phyloP scores from a whole-genome alignment of 2,797 vertebrate species.

The Lepidocolaptes lacrymiger region DNA sequence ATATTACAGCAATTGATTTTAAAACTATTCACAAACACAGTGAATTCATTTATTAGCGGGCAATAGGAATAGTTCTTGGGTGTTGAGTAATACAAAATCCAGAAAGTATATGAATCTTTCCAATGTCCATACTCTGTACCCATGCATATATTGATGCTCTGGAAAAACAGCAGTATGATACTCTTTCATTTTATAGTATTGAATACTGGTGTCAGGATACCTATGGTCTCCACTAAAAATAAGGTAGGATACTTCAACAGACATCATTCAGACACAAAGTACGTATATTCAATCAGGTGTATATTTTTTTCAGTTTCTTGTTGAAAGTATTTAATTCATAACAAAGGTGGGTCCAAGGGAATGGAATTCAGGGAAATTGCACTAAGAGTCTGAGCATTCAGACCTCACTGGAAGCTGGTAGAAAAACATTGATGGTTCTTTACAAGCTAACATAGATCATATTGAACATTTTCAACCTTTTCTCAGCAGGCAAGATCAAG shows the following conservation, averaged over 20 bases:
- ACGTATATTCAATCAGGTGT: neutral
- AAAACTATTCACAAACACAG: neutral
- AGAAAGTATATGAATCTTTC: neutral
- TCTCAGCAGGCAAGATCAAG: neutral
- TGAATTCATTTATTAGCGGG: neutral
- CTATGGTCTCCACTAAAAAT: neutral
- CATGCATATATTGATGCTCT: neutral
- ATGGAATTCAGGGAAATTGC: neutral
- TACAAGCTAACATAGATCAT: neutral
- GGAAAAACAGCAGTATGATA: neutral
- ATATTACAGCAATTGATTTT: neutral
- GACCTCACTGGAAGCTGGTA: neutral
- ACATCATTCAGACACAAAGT: neutral
- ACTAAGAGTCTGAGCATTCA: neutral
- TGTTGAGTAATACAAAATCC: neutral
- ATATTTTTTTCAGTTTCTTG: neutral
- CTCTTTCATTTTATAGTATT: neutral
- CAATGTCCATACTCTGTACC: neutral
- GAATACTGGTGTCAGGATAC: neutral
- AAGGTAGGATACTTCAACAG: neutral
- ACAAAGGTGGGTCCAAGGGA: neutral
- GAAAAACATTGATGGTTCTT: neutral
- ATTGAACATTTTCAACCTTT: neutral
- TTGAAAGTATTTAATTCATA: neutral
- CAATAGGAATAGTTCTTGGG: neutral